phyloP scores from a whole-genome alignment of 1,140 invertebrate species.

The Anoplolepis gracilipes region DNA sequence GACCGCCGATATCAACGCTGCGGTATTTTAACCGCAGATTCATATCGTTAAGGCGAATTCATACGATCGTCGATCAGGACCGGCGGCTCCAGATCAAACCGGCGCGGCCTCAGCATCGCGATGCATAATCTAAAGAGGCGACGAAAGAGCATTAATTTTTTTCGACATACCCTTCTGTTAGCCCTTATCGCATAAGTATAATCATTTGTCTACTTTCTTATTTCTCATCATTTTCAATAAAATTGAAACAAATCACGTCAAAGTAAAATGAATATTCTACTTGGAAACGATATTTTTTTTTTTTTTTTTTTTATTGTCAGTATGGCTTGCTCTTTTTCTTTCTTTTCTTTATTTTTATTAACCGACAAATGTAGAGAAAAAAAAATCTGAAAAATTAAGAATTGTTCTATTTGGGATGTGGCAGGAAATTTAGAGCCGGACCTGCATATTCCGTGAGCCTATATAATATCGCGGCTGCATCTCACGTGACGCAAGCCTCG shows the following conservation, averaged over 20 bases:
- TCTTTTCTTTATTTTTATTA: neutral
- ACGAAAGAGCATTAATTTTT: neutral
- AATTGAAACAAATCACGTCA: neutral
- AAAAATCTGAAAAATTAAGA: neutral
- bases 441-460: neutral
- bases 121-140: neutral
- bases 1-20: slow-evolving; percentile 46
- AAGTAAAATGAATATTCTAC: neutral
- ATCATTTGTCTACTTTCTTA: neutral
- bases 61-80: slow-evolving; percentile 30
- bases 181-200: neutral
- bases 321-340: neutral
- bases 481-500: slow-evolving; percentile 15
- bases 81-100: slow-evolving; percentile 29
- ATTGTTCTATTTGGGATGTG: neutral
- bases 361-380: neutral
- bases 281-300: neutral
- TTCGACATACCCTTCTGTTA: neutral
- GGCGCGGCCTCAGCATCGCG: neutral
- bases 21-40: slow-evolving; percentile 73
- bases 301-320: neutral
- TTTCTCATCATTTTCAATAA: neutral
- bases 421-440: neutral
- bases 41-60: slow-evolving; percentile 70
- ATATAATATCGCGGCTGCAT: slow-evolving; percentile 70